Conservation (phyloP, 2,113 vertebrate species). For the Capreolus pygargus region DNA sequence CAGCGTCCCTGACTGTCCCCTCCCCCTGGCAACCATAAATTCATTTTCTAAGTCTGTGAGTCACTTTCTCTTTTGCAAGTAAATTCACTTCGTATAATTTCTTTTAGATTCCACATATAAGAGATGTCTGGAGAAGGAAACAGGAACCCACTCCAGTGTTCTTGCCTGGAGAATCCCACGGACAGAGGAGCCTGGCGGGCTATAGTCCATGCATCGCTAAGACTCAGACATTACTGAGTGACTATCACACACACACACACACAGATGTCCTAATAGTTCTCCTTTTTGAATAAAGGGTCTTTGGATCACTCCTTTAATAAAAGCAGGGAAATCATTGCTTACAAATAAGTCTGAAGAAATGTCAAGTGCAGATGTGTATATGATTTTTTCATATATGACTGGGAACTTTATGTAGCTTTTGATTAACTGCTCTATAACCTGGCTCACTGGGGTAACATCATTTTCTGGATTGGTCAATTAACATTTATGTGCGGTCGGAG, state of each 20-base stretch:
- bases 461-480: constrained; percentile 36
- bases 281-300: neutral
- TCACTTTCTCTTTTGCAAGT: neutral
- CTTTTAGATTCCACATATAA: neutral
- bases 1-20: neutral
- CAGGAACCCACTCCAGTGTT: neutral
- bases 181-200: neutral
- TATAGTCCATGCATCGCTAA: fast-evolving
- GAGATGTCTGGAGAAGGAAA: neutral
- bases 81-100: neutral
- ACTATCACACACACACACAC: neutral
- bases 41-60: neutral
- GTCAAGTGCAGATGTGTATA: neutral
- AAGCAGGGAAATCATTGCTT: neutral
- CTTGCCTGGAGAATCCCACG: neutral
- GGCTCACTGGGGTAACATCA: neutral
- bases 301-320: neutral
- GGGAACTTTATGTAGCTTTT: constrained; percentile 50
- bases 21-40: neutral
- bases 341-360: neutral
- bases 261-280: neutral
- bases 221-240: neutral
- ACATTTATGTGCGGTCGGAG: constrained; percentile 42
- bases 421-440: neutral
- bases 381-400: neutral